Base-by-base conservation (phyloP, 2,888 invertebrate species). In the Cinara cedri region DNA sequence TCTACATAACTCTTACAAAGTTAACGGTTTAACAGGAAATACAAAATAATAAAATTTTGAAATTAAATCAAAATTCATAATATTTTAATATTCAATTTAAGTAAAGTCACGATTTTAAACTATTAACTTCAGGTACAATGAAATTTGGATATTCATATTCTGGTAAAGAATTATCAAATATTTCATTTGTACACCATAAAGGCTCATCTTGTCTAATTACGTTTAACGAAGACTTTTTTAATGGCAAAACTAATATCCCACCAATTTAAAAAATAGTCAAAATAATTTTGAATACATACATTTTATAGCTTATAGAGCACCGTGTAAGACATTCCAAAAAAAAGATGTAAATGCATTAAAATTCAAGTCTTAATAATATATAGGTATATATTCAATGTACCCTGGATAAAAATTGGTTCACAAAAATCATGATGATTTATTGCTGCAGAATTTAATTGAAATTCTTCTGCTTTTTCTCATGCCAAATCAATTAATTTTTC, bases 341-440 rank as follows among this genome's bases (percentile, higher is more conserved):
- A n/a, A n/a, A n/a, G n/a, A n/a, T n/a, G n/a, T n/a, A n/a, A n/a
- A n/a, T n/a, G n/a, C n/a, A n/a, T n/a, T n/a, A n/a, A 34, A n/a
- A 51, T 21, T 21, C 57, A 81, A 85, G 89, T 88, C 88, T 90
- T 90, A 6, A 92, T 87, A 63, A n/a, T n/a, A n/a, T n/a, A n/a
- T n/a, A n/a, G n/a, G n/a, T n/a, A n/a, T n/a, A n/a, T n/a, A n/a
- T n/a, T 57, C 42, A 13, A 75, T 54, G 83, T 85, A 92, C 93
- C 94, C 85, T 88, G 88, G 81, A 90, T 89, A 86, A 92, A 95
- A 83, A 89, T 88, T 3, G 95, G 95, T 84, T 91, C 91, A 85
- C 94, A 94, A 85, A 94, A 95, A 84, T 95, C 94, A 87, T 91
- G 94, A 83, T 92, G 91, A 85, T 95, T 94, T 82, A 95, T 85